A percentile compares a stretch with the other conserved stretches of the same genome.
phyloP scores from a whole-genome alignment of 2,888 invertebrate genomes.

The Callosobruchus maculatus region DNA sequence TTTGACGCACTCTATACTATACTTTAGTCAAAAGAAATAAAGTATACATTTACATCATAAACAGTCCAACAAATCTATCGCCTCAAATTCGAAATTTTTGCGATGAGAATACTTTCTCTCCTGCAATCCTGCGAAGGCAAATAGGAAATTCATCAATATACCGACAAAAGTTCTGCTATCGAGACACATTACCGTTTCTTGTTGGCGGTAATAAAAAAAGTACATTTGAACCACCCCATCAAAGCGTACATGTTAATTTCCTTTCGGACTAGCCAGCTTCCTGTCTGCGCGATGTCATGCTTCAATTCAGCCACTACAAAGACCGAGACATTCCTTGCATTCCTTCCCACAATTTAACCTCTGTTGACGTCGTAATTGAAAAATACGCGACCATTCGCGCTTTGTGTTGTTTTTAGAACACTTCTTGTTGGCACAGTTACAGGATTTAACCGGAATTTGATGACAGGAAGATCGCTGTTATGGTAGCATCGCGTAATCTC shows the following conservation, averaged over 20 bases:
- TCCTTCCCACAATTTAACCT: neutral
- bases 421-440: neutral
- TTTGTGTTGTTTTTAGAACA: neutral
- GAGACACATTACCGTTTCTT: too few relatives aligned
- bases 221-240: neutral
- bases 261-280: neutral
- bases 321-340: neutral
- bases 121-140: too few relatives aligned
- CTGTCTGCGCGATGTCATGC: neutral
- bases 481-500: too few relatives aligned
- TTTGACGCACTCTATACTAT: too few relatives aligned
- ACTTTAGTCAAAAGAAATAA: too few relatives aligned
- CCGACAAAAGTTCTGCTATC: too few relatives aligned
- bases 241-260: neutral
- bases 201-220: too few relatives aligned
- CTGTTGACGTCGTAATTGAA: neutral
- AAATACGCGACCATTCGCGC: neutral
- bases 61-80: too few relatives aligned
- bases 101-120: too few relatives aligned
- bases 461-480: neutral
- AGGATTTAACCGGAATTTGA: neutral
- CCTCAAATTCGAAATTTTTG: too few relatives aligned
- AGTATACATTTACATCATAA: too few relatives aligned
- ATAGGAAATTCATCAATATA: too few relatives aligned
- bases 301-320: neutral